Conservation (phyloP, 2,797 vertebrate genomes). For the Pristis pectinata region DNA sequence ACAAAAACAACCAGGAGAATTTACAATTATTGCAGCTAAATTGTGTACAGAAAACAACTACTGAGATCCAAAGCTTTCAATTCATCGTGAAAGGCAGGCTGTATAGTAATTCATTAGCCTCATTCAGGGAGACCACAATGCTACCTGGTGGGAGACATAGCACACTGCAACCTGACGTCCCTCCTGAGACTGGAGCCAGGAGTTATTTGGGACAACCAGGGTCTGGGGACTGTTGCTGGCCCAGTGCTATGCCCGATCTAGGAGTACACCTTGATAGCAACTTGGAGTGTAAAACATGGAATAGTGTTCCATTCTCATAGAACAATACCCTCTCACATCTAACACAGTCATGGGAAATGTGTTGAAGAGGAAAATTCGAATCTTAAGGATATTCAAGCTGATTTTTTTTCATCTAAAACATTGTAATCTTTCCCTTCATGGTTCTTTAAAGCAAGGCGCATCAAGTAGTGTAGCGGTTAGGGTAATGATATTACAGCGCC, state of each 20-base stretch:
- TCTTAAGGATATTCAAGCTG: neutral
- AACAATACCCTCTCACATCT: neutral
- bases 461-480: too few relatives aligned
- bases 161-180: neutral
- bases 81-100: neutral
- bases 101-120: neutral
- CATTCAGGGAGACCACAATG: neutral
- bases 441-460: neutral
- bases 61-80: neutral
- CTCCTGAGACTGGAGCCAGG: neutral
- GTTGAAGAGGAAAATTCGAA: neutral
- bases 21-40: neutral
- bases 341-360: neutral
- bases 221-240: neutral
- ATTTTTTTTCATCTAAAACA: neutral
- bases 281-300: neutral
- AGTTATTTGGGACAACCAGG: too few relatives aligned
- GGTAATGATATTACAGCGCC: too few relatives aligned
- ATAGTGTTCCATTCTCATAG: neutral
- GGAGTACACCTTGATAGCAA: neutral
- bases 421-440: neutral
- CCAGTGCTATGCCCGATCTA: neutral
- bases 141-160: neutral
- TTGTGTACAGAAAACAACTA: conserved; percentile 9
- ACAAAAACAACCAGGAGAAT: neutral